phyloP scores from a whole-genome alignment of 1,140 invertebrate genomes.

The Tetramorium alpestre region DNA sequence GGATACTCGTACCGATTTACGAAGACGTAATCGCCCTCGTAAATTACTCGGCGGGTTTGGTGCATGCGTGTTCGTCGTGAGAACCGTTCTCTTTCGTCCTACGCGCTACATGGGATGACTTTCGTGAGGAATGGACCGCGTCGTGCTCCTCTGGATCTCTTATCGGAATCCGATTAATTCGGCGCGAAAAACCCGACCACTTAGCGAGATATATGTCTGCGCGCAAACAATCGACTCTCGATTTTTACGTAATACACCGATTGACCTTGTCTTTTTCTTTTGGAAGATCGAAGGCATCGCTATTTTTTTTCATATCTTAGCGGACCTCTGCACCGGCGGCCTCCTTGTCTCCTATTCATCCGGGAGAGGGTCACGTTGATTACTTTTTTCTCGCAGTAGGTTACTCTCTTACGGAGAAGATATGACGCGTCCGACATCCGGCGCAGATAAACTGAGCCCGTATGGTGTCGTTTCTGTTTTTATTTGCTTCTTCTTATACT shows the following conservation, averaged over 20 bases:
- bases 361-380: constrained; percentile 44
- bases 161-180: constrained; percentile 1
- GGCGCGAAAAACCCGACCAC: neutral
- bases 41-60: constrained; percentile 9
- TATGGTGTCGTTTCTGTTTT: constrained; percentile 1
- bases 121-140: neutral
- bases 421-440: constrained; percentile 33
- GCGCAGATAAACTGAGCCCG: constrained; percentile 29
- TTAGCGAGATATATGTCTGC: neutral
- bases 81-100: neutral
- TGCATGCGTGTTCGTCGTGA: neutral
- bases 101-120: neutral
- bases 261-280: constrained; percentile 15
- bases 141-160: neutral
- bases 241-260: constrained; percentile 50
- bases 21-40: constrained; percentile 11
- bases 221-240: neutral
- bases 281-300: neutral
- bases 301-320: constrained; percentile 47
- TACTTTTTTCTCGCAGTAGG: constrained; percentile 10
- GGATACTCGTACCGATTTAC: neutral
- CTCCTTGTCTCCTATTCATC: constrained; percentile 27
- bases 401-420: neutral
- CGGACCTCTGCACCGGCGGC: constrained; percentile 51
- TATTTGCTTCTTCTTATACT: neutral